Percentiles rank a stretch among this genome's conserved stretches.
These are phyloP conservation scores for Spizella passerina DNA, from an alignment of 2,797 vertebrate species.

Conservation along the genomic window DNA sequence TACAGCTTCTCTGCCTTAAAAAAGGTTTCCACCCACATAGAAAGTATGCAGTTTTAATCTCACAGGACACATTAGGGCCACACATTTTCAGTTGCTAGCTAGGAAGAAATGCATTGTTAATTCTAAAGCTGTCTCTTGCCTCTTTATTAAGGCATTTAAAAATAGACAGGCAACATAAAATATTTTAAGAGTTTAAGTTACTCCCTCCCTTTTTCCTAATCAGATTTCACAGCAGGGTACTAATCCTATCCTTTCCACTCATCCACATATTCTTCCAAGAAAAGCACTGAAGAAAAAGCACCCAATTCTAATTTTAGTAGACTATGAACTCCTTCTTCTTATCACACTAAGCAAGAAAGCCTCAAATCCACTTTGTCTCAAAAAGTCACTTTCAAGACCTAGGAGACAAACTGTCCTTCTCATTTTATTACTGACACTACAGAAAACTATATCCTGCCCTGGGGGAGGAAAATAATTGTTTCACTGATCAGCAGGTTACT, in stretches of 20 bases:
- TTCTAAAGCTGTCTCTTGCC: neutral
- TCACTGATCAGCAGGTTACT: neutral
- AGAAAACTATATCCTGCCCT: neutral
- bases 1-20: neutral
- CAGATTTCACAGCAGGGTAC: constrained; percentile 37
- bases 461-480: neutral
- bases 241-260: constrained; percentile 30
- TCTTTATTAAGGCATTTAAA: constrained; percentile 36
- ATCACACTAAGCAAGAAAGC: neutral
- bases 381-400: neutral
- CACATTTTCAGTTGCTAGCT: neutral
- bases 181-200: constrained; percentile 26
- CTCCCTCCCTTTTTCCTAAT: constrained; percentile 27
- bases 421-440: neutral
- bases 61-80: neutral
- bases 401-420: neutral
- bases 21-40: neutral
- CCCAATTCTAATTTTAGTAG: constrained; percentile 3
- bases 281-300: constrained; percentile 20
- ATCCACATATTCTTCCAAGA: constrained; percentile 3
- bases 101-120: neutral
- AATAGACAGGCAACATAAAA: constrained; percentile 16
- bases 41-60: neutral
- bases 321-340: neutral
- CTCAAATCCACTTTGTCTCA: neutral